These are phyloP conservation scores for Phania funesta DNA, from an alignment of 2,888 invertebrate species.

Conservation along the genomic window DNA sequence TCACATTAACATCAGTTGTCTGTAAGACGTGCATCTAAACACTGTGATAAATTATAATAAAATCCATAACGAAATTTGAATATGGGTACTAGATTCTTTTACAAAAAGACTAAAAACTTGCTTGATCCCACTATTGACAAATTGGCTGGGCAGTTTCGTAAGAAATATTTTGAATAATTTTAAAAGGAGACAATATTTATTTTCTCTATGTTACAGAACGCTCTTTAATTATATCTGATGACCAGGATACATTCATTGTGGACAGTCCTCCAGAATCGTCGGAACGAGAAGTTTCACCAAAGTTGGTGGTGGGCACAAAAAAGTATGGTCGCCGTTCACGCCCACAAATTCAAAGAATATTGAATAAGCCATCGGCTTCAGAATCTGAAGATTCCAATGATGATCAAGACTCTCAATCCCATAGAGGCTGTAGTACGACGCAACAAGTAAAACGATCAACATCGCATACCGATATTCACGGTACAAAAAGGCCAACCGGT, in stretches of 20 bases:
- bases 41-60: conserved; percentile 9
- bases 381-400: conserved; percentile 79
- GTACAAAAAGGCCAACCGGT: conserved; percentile 78
- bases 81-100: conserved; percentile 77
- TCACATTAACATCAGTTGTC: conserved; percentile 16
- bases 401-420: conserved; percentile 72
- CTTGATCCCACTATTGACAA: conserved; percentile 72
- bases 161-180: background rate
- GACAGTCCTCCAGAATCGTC: conserved; percentile 82
- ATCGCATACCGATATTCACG: conserved; percentile 82
- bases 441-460: conserved; percentile 82
- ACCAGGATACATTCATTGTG: conserved; percentile 68
- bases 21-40: background rate
- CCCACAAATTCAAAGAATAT: conserved; percentile 81
- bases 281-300: conserved; percentile 87
- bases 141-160: conserved; percentile 74
- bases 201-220: conserved; percentile 72
- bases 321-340: conserved; percentile 88
- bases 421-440: conserved; percentile 70
- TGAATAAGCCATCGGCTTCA: conserved; percentile 77
- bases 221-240: conserved; percentile 74
- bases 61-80: conserved; percentile 33
- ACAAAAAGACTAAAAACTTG: conserved; percentile 69
- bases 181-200: background rate
- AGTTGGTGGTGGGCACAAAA: conserved; percentile 87